phyloP scores from a whole-genome alignment of 2,888 invertebrate genomes.

The Eurytoma adleriae region DNA sequence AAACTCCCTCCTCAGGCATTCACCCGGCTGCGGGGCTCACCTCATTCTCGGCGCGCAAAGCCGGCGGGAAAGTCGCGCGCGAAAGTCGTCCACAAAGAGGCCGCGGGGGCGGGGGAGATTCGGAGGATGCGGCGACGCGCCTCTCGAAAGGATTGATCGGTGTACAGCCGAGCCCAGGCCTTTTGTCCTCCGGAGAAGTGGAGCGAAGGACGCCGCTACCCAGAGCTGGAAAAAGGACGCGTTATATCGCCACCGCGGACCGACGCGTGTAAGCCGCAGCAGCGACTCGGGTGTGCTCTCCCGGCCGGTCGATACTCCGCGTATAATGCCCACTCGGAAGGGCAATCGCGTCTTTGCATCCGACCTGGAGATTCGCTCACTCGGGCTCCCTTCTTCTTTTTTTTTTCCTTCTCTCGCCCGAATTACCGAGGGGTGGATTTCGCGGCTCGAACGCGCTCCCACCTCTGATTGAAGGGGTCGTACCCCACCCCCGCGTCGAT shows the following conservation, averaged over 20 bases:
- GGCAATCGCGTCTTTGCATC: neutral
- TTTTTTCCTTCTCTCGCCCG: too few relatives aligned
- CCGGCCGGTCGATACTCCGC: neutral
- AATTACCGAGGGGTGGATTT: too few relatives aligned
- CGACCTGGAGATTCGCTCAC: neutral
- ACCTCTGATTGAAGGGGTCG: too few relatives aligned
- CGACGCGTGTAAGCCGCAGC: neutral
- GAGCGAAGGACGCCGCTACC: constrained; percentile 21
- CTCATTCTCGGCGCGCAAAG: neutral
- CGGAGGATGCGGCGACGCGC: too few relatives aligned
- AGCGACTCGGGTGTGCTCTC: neutral
- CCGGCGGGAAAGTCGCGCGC: neutral
- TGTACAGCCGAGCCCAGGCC: too few relatives aligned
- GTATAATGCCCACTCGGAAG: too few relatives aligned
- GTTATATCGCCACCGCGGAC: neutral
- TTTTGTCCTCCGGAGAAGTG: constrained; percentile 3
- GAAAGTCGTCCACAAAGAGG: neutral
- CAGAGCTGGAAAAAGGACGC: neutral
- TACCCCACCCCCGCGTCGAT: too few relatives aligned
- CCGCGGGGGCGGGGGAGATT: neutral
- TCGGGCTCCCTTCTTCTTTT: neutral
- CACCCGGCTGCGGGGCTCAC: neutral
- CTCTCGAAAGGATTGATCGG: too few relatives aligned
- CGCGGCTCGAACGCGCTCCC: too few relatives aligned
- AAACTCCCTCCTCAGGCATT: too few relatives aligned